These are phyloP conservation scores for Tridacna gigas DNA, from an alignment of 2,888 invertebrate genomes.

Conservation along the genomic window DNA sequence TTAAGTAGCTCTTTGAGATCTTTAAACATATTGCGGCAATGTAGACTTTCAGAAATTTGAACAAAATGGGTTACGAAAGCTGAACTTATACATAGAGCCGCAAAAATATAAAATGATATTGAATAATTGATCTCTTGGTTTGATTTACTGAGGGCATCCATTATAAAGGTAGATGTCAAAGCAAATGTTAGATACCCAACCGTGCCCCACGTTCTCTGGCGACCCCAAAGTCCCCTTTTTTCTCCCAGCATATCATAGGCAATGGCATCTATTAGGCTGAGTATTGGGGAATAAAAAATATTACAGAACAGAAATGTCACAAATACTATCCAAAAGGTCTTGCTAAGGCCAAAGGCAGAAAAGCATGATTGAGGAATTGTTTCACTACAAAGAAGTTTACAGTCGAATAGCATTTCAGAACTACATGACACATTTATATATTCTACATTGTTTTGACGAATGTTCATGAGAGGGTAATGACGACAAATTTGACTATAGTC, in stretches of 20 bases:
- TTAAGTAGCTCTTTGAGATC: constrained; percentile 91
- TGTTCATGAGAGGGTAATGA: too few species aligned
- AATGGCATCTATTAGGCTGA: constrained; percentile 95
- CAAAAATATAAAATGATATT: constrained; percentile 75
- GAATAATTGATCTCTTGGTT: constrained; percentile 63
- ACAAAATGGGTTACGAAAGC: constrained; percentile 88
- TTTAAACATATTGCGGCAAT: constrained; percentile 87
- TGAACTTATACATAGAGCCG: constrained; percentile 90
- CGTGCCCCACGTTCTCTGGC: constrained; percentile 94
- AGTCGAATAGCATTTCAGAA: neutral
- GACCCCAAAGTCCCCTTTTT: constrained; percentile 88
- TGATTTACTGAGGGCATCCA: constrained; percentile 63
- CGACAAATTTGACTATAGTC: too few species aligned
- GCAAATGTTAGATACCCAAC: constrained; percentile 90
- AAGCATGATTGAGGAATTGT: too few species aligned
- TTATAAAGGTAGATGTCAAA: constrained; percentile 76
- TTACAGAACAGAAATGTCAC: constrained; percentile 92
- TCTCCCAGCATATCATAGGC: constrained; percentile 94
- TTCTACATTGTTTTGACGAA: too few species aligned
- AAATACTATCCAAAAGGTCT: constrained; percentile 92
- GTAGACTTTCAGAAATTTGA: constrained; percentile 65
- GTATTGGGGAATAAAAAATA: constrained; percentile 92
- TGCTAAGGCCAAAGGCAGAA: neutral
- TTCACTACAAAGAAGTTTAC: too few species aligned
- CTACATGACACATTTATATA: neutral